Conservation (phyloP, 2,113 vertebrate species). For the Glaucomys volans region DNA sequence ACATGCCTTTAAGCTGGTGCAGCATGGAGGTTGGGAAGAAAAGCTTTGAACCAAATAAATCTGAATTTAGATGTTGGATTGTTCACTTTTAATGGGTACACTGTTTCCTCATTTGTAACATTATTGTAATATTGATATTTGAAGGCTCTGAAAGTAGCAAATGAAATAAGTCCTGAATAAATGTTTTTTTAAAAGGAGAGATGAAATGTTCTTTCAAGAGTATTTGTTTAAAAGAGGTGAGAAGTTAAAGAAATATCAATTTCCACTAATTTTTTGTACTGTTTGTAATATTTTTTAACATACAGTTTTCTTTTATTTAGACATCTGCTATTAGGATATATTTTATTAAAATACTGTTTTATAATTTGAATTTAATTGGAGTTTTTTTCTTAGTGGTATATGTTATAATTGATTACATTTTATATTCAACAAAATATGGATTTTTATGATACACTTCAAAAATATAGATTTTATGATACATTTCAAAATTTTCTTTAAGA, state of each 20-base stretch:
- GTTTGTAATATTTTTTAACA: not conserved
- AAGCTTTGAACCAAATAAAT: not conserved
- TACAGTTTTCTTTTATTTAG: not conserved
- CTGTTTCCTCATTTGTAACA: not conserved
- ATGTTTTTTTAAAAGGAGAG: not conserved
- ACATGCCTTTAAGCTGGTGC: not conserved
- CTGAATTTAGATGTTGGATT: not conserved
- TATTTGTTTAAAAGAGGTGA: slow-evolving; percentile 6
- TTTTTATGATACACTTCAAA: not conserved
- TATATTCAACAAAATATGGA: not conserved
- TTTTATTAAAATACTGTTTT: not conserved
- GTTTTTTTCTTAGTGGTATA: not conserved
- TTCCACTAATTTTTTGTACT: not conserved
- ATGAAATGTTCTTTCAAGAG: not conserved
- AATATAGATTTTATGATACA: not conserved
- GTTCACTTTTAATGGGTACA: not conserved
- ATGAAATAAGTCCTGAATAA: not conserved
- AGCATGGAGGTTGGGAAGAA: not conserved
- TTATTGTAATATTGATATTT: not conserved
- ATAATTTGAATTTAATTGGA: not conserved
- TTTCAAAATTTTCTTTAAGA: not conserved
- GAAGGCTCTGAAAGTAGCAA: not conserved
- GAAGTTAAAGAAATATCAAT: slow-evolving; percentile 29
- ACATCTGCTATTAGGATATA: not conserved
- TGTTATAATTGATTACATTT: not conserved